Conservation (phyloP, 2,113 vertebrate genomes). For the Picathartes gymnocephalus region DNA sequence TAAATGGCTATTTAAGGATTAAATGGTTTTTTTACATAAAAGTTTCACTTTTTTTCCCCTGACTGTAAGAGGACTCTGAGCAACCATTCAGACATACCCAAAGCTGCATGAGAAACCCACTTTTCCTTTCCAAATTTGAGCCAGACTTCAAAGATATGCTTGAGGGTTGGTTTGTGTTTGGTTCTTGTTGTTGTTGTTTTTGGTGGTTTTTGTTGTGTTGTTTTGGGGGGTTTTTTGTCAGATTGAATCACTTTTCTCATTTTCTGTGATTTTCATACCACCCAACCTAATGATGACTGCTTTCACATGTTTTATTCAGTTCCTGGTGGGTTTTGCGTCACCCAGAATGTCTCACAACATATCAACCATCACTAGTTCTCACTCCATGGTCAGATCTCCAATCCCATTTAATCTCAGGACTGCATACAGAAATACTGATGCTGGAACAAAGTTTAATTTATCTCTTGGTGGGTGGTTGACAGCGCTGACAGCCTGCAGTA, state of each 20-base stretch:
- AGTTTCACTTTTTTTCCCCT: neutral
- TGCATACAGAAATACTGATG: neutral
- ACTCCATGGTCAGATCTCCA: neutral
- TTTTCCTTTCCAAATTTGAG: neutral
- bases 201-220: neutral
- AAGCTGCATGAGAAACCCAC: neutral
- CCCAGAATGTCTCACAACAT: neutral
- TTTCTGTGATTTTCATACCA: neutral
- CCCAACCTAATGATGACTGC: neutral
- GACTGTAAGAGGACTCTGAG: neutral
- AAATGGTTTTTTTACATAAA: neutral
- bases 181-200: neutral
- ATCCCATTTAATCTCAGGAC: neutral
- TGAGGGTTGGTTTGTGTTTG: neutral
- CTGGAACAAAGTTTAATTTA: neutral
- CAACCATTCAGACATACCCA: neutral
- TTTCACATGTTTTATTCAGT: neutral
- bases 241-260: neutral
- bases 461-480: neutral
- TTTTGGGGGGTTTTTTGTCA: neutral
- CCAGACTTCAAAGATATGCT: neutral
- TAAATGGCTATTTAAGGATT: neutral
- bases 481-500: neutral
- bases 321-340: neutral
- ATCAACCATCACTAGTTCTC: neutral